phyloP scores from a whole-genome alignment of 2,888 invertebrate species.

The Drosophila rubida region DNA sequence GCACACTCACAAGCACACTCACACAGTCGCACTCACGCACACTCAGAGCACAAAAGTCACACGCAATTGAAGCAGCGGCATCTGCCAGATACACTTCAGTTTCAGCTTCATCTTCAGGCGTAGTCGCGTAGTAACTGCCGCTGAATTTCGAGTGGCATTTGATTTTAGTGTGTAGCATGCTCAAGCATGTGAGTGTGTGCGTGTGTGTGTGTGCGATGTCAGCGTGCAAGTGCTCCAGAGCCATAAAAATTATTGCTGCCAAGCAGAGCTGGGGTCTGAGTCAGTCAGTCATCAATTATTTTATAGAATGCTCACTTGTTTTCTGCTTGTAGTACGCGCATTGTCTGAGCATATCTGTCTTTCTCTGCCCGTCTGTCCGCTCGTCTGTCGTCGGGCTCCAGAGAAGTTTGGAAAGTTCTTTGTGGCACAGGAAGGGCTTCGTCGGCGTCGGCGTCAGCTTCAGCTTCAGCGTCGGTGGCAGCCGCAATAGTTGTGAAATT shows the following conservation, averaged over 20 bases:
- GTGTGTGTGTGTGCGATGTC: slow-evolving; percentile 25
- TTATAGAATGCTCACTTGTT: slow-evolving; percentile 80
- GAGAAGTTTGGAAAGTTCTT: slow-evolving; percentile 65
- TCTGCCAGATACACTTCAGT: slow-evolving; percentile 66
- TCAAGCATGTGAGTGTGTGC: slow-evolving; percentile 16
- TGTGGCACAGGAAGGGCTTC: slow-evolving; percentile 62
- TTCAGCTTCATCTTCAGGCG: slow-evolving; percentile 55
- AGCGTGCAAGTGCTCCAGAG: slow-evolving; percentile 63
- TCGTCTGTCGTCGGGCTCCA: slow-evolving; percentile 11
- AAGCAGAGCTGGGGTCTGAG: slow-evolving; percentile 59
- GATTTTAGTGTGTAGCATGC: slow-evolving; percentile 69
- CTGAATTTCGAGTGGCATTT: slow-evolving; percentile 77
- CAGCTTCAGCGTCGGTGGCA: slow-evolving; percentile 23
- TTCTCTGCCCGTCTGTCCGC: slow-evolving; percentile 16
- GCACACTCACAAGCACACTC: slow-evolving; percentile 31
- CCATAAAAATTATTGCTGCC: slow-evolving; percentile 77
- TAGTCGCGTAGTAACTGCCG: slow-evolving; percentile 64
- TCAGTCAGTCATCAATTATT: slow-evolving; percentile 80
- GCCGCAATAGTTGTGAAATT: slow-evolving; percentile 79
- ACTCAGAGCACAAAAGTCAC: slow-evolving; percentile 61
- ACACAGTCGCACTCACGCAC: background rate
- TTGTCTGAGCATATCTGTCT: slow-evolving; percentile 21
- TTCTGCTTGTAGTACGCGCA: slow-evolving; percentile 49
- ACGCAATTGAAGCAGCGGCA: slow-evolving; percentile 80
- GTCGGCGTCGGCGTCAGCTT: background rate